Evolutionary conservation across 2,113 vertebrate species (phyloP), one percentile per base, ranked within the genome.

Genomic region (Colinus virginianus): DNA sequence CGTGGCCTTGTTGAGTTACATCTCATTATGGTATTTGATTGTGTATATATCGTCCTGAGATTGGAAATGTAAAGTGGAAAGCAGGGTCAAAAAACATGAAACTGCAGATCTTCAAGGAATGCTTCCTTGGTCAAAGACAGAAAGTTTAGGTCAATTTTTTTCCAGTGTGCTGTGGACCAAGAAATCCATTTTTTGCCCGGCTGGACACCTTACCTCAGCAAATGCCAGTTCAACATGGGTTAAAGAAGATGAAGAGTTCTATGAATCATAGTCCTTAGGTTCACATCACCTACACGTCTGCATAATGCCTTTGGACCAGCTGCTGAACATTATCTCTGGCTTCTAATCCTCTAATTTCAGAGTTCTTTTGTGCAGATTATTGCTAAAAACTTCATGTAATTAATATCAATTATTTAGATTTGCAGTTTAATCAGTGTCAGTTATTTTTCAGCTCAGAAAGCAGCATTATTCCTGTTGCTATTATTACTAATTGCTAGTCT

Each of bases 391-490:
- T 90, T 91, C 63, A 46, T 95, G 90, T 84, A 96, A 97, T 97
- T 98, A 96, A 96, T 96, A 95, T 79, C 71, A 97, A 93, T 97
- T 97, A 97, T 97, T 97, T 97, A 96, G 95, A 96, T 95, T 94
- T 93, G 79, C 88, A 82, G 90, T 94, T 96, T 95, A 96, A 96
- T 94, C 68, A 69, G 91, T 94, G 94, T 94, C 96, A 97, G 95
- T 81, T 95, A 89, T 92, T 94, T 92, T 87, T 84, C 80, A 90
- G 91, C 62, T 81, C 42, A 93, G 92, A 96, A 95, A 86, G 82
- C 87, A 89, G 87, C 62, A 55, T 90, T 96, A 87, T 90, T 93
- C 76, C 83, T 93, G 72, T 95, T 94, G 59, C 68, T 92, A 70
- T 93, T 91, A 58, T 90, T 90, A 80, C 94, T 97, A 97, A 96